Base-by-base conservation (phyloP, 2,797 vertebrate species). In the Micrastur ruficollis region DNA sequence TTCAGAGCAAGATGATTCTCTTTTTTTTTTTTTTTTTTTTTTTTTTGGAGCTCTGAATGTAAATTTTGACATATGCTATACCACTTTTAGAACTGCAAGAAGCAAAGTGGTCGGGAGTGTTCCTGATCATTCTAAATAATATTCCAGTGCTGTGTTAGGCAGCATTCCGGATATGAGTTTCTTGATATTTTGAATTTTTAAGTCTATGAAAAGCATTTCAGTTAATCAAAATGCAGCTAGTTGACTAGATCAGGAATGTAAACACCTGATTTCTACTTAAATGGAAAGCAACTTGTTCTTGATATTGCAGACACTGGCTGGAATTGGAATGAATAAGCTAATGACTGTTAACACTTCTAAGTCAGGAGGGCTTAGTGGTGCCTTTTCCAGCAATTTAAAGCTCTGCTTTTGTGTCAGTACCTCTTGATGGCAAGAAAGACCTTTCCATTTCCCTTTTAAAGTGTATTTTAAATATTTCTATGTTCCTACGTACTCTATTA, bases 31-130 rank as follows among this genome's bases (percentile, higher is more conserved):
- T 17, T 31, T 12, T 34, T 55, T 44, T 21, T 53, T 65, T 36
- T 49, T 44, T 21, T 53, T 65, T 36, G 44, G 4, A 79, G 10
- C 34, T 49, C 20, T 27, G 12, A 20, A 7, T 20, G 29, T 14
- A 5, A 8, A 15, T 42, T 46, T 65, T 46, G 34, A 42, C 5
- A 12, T 5, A 3, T 14, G 3, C 26, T 8, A 0, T 11, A 11
- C 7, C 4, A 14, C 25, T 80, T 74, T 5, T 32, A 32, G 36
- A 47, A 14, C 34, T 53, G 42, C 12, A 31, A 5, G 61, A 47
- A 46, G 6, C 36, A 5, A 56, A 58, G 63, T 46, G 44, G 6
- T 22, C 42, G 36, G 26, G 58, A 44, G 12, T n/a, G 59, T 55
- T 78, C 23, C 58, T 49, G 12, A 17, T 31, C 25, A 6, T 26